Conservation (phyloP, 2,113 vertebrate genomes). For the Tauraco erythrolophus region DNA sequence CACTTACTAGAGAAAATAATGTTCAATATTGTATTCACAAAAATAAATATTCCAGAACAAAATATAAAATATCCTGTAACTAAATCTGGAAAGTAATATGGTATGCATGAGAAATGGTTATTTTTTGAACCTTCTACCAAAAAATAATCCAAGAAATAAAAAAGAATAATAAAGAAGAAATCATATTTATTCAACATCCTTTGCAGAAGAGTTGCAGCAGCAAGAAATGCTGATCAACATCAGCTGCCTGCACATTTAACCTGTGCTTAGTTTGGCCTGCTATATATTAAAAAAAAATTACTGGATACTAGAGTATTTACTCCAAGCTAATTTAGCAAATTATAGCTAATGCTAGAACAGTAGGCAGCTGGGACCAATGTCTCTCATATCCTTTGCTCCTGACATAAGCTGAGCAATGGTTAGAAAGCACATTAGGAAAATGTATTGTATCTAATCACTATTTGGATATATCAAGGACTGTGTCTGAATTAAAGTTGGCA, state of each 20-base stretch:
- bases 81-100: neutral
- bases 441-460: neutral
- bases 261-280: neutral
- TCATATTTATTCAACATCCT: neutral
- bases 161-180: neutral
- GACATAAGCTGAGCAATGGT: neutral
- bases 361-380: neutral
- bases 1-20: neutral
- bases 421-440: neutral
- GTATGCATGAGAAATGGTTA: neutral
- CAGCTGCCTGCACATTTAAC: neutral
- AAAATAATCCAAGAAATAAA: neutral
- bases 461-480: neutral
- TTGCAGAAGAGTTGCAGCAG: neutral
- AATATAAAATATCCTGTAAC: neutral
- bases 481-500: neutral
- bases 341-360: neutral
- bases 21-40: neutral
- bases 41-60: neutral
- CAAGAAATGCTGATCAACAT: neutral
- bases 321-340: conserved; percentile 1
- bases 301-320: neutral
- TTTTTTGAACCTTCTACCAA: neutral
- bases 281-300: neutral
- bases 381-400: neutral